Conservation (phyloP, 2,797 vertebrate genomes). For the Thripadectes ignobilis region DNA sequence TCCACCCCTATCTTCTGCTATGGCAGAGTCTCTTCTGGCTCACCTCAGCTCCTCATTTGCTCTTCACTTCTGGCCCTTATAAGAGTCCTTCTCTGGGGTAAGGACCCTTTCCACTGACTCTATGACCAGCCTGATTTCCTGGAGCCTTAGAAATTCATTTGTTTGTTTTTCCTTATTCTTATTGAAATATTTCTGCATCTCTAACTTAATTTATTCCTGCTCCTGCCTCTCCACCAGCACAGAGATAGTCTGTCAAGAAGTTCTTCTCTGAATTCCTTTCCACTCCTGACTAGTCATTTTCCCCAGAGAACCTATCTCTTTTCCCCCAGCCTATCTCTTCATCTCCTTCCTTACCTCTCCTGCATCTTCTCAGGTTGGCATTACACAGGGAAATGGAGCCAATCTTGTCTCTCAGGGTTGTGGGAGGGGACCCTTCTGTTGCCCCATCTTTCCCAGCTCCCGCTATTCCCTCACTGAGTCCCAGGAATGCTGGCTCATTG, state of each 20-base stretch:
- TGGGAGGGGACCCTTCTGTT: not conserved
- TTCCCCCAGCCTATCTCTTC: not conserved
- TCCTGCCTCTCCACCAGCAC: not conserved
- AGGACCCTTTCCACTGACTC: not conserved
- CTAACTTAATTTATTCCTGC: not conserved
- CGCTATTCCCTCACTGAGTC: fast-evolving
- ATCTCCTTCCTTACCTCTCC: not conserved
- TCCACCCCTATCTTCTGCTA: not conserved
- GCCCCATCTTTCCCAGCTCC: not conserved
- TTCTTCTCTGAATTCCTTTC: not conserved
- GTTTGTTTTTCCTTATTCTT: not conserved
- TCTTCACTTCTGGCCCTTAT: not conserved
- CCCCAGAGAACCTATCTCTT: not conserved
- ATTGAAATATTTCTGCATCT: not conserved
- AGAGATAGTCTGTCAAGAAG: not conserved
- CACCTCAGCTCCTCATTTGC: not conserved
- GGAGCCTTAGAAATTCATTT: not conserved
- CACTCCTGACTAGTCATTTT: not conserved
- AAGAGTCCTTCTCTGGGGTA: not conserved
- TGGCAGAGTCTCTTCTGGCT: not conserved
- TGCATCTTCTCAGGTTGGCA: not conserved
- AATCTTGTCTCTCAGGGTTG: not conserved
- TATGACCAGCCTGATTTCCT: not conserved
- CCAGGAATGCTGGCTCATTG: not conserved
- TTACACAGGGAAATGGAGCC: not conserved